Base-by-base conservation (phyloP, 2,113 vertebrate species). In the Leptocoma aspasia region DNA sequence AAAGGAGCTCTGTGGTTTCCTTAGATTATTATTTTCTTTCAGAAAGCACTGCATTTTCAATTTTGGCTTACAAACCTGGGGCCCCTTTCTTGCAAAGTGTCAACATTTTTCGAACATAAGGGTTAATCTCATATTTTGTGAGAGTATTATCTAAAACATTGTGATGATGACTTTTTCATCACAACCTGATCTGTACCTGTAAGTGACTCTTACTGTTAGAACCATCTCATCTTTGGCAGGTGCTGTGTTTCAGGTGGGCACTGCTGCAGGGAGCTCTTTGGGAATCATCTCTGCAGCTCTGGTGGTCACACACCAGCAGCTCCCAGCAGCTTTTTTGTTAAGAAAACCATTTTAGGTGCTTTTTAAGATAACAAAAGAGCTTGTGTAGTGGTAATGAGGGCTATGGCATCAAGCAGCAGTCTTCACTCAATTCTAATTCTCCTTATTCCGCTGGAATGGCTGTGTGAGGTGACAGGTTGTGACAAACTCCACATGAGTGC, bases 401-500 rank as follows among this genome's bases (percentile, higher is more conserved):
- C 11, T 42, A 0, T 45, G 37, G 5, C 35, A 59, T 75, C 60
- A 47, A 44, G 18, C 45, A 50, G 28, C 33, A 12, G 20, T 17
- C 14, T 33, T 35, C 28, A 41, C 10, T 85, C 22, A 20, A 0
- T 45, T 12, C 3, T 20, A 64, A 17, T 75, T 72, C 20, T 39
- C 0, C 20, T 77, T 39, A 18, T 8, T 77, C 24, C 2, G 4
- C n/a, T 64, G 50, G 56, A n/a, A 10, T 28, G 26, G 11, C 17
- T 52, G 15, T 45, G 15, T 52, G 68, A n/a, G 44, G 21, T 33
- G 20, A 59, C 33, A 16, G 44, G 5, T 28, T 37, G 14, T n/a
- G 49, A 3, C 27, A 27, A 60, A 20, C 28, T 37, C 6, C 35
- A 18, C 18, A 24, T 18, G 41, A 18, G 20, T 30, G 47, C 39